These are phyloP conservation scores for Cathartes aura DNA, from an alignment of 2,113 vertebrate species.

Conservation along the genomic window DNA sequence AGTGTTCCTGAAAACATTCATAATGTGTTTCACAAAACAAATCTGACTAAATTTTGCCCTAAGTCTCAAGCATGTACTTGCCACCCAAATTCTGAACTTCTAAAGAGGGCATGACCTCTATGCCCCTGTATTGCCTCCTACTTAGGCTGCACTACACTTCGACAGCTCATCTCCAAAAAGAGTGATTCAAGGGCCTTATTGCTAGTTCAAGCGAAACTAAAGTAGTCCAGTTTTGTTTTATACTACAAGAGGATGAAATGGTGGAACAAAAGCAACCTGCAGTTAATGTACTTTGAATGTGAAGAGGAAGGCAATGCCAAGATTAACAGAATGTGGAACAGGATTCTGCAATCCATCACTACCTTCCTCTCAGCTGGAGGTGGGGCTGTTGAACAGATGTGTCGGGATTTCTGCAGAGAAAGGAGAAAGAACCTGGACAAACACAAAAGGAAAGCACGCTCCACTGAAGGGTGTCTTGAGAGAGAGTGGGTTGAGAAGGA, in stretches of 20 bases:
- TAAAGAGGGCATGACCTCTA: not conserved
- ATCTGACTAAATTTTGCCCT: not conserved
- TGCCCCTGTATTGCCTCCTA: not conserved
- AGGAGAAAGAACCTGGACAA: not conserved
- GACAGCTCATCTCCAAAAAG: not conserved
- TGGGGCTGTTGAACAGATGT: constrained; percentile 55
- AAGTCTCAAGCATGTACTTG: not conserved
- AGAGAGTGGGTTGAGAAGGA: not conserved
- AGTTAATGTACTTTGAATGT: not conserved
- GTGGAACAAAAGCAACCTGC: constrained; percentile 14
- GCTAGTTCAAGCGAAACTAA: not conserved
- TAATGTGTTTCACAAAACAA: not conserved
- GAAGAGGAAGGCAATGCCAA: constrained; percentile 59
- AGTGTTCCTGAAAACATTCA: not conserved
- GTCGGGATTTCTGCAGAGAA: constrained; percentile 48
- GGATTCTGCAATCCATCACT: constrained; percentile 65
- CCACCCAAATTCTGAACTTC: not conserved
- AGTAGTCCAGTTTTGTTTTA: not conserved
- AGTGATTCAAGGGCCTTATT: not conserved
- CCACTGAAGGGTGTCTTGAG: not conserved
- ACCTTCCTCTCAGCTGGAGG: constrained; percentile 50
- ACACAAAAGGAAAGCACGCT: constrained; percentile 17
- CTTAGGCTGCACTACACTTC: not conserved
- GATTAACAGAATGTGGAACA: constrained; percentile 67
- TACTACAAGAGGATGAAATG: not conserved